These are phyloP conservation scores for Meteorus sp. DNA, from an alignment of 1,140 invertebrate species.

Conservation along the genomic window DNA sequence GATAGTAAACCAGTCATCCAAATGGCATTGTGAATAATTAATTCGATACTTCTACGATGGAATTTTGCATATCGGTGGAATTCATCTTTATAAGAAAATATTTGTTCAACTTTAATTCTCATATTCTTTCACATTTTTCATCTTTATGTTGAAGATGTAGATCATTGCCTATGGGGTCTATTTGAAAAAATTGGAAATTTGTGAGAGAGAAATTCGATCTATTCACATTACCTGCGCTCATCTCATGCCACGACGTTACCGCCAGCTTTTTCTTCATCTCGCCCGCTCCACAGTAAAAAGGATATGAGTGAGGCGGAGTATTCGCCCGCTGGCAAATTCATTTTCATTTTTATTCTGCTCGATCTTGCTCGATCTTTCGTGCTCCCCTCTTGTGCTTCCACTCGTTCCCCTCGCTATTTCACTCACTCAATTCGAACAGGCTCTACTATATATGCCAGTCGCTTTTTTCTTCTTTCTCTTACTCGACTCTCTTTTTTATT, in stretches of 20 bases:
- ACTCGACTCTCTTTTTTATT: slow-evolving; percentile 24
- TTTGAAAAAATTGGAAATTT: slow-evolving; percentile 6
- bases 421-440: not conserved
- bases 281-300: no score
- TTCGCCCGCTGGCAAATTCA: slow-evolving; percentile 34
- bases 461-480: not conserved
- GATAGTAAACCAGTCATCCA: no score
- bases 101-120: no score
- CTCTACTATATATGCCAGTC: not conserved
- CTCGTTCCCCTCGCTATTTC: not conserved
- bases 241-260: no score
- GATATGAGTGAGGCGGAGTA: not conserved
- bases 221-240: not conserved
- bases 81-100: no score
- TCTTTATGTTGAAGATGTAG: not conserved
- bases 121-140: no score
- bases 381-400: slow-evolving; percentile 19
- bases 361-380: no score
- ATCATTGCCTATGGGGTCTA: not conserved
- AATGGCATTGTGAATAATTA: no score
- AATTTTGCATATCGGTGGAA: no score
- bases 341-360: slow-evolving; percentile 41
- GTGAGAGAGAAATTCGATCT: slow-evolving; percentile 4
- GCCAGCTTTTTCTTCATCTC: no score
- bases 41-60: no score